Base-by-base conservation (phyloP, 2,113 vertebrate species). In the Leuciscus idus region DNA sequence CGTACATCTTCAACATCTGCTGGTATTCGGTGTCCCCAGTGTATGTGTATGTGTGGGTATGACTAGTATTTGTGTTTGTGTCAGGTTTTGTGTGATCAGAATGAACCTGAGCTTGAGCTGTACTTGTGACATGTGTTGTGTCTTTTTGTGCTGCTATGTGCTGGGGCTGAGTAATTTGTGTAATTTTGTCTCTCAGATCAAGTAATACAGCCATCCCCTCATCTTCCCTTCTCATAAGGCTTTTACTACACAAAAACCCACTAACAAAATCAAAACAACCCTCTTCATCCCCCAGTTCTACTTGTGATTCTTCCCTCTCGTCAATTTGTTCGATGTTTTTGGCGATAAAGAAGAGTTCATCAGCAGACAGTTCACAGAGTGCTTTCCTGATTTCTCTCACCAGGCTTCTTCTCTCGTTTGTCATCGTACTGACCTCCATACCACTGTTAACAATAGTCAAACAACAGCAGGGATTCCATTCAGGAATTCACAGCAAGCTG, bases 201-300 rank as follows among this genome's bases (percentile, higher is more conserved):
- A 36, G 33, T 5, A 36, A 36, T 0, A 0, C 36, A 4, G 5
- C 36, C 36, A 36, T 36, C 5, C 33, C 4, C 33, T 36, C 33
- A 36, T 36, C 33, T 36, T 36, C 2, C 30, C 23, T 74, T 26
- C 72, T 5, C 39, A 74, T 6, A 11, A 74, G 39, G 39, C 10
- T 74, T 11, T 48, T 74, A 74, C 33, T 4, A 23, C 21, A 48
- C 21, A 74, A 74, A 74, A 74, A 48, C 5, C 19, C 39, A 74
- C 4, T 43, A 12, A 43, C 9, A 73, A 73, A 46, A 2, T 73
- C 19, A 73, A 73, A 73, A 43, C 36, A 43, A 43, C 70, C 39
- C 39, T 48, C 39, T 74, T 48, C 39, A 74, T 74, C 72, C 72
- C 72, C 21, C 23, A 46, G 39, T 74, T 74, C 39, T 74, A 48